phyloP scores from a whole-genome alignment of 2,113 vertebrate genomes.

The Canis aureus region DNA sequence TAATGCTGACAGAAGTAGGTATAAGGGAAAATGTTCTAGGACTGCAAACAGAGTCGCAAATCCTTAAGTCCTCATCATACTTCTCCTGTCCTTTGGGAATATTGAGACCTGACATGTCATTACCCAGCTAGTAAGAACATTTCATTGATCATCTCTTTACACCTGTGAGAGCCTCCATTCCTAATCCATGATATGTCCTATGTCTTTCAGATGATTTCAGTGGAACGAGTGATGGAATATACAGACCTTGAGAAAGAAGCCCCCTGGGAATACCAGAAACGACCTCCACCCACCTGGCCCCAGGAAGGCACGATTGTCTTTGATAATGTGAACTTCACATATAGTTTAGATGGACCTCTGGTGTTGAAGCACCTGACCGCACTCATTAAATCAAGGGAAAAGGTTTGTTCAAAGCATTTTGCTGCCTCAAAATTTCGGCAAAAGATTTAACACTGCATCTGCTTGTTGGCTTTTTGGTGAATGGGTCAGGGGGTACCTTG shows the following conservation, averaged over 20 bases:
- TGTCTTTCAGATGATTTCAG: constrained; percentile 95
- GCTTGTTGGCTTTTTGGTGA: fast-evolving
- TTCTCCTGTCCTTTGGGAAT: neutral
- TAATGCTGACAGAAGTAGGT: neutral
- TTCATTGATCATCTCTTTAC: neutral
- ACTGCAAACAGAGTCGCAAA: too few species aligned
- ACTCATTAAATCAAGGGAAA: constrained; percentile 93
- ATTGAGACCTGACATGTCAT: neutral
- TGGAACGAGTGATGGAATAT: constrained; percentile 96
- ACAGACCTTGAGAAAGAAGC: constrained; percentile 96
- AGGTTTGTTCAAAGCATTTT: constrained; percentile 86
- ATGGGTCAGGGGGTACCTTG: too few species aligned
- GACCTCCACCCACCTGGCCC: constrained; percentile 93
- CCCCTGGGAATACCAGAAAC: constrained; percentile 92
- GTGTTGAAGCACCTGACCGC: constrained; percentile 94
- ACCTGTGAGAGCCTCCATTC: fast-evolving
- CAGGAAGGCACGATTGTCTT: constrained; percentile 92
- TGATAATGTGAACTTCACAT: constrained; percentile 95
- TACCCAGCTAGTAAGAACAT: fast-evolving
- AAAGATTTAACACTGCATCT: fast-evolving
- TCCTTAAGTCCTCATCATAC: neutral
- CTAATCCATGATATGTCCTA: fast-evolving
- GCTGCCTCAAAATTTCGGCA: neutral
- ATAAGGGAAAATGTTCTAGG: neutral
- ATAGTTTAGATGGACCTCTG: constrained; percentile 91